Percentiles rank a stretch among this genome's conserved stretches.
Conservation (phyloP, 2,888 invertebrate species). For the Strigamia transsilvanica region DNA sequence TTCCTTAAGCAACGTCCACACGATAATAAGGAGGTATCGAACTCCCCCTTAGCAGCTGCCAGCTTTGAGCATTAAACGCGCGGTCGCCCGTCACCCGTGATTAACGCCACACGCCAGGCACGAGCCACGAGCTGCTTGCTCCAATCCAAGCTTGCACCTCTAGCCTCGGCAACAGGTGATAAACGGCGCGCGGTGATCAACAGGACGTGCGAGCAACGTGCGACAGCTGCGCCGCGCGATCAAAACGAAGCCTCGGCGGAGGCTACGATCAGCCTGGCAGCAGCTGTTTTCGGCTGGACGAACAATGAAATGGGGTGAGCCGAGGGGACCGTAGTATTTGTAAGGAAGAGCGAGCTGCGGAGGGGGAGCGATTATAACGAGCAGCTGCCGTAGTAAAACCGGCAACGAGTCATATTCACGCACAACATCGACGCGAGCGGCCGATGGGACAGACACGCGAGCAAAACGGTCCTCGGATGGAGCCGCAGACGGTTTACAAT, state of each 20-base stretch:
- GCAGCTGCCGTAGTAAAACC: slow-evolving; percentile 37
- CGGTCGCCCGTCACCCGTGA: slow-evolving; percentile 51
- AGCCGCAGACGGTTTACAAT: neutral
- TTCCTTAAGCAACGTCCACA: neutral
- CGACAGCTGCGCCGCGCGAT: neutral
- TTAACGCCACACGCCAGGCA: slow-evolving; percentile 52
- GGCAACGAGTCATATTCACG: neutral
- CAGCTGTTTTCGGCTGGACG: slow-evolving; percentile 48
- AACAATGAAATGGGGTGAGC: slow-evolving; percentile 48
- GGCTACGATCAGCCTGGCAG: slow-evolving; percentile 19
- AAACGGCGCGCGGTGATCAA: neutral
- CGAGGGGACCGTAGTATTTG: slow-evolving; percentile 45
- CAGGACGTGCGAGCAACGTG: neutral
- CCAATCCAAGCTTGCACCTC: slow-evolving; percentile 32
- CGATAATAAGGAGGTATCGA: slow-evolving; percentile 27
- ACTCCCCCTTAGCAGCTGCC: slow-evolving; percentile 23
- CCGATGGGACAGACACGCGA: slow-evolving; percentile 26
- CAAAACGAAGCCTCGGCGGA: neutral
- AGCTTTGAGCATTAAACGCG: slow-evolving; percentile 33
- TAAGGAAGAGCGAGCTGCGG: slow-evolving; percentile 17
- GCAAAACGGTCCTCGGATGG: neutral
- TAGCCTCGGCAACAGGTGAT: slow-evolving; percentile 13
- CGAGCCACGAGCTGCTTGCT: slow-evolving; percentile 51
- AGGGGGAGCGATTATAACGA: slow-evolving; percentile 20
- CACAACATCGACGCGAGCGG: neutral